Evolutionary conservation across 2,113 vertebrate species (phyloP).

Genomic region (Pangasianodon hypophthalmus): DNA sequence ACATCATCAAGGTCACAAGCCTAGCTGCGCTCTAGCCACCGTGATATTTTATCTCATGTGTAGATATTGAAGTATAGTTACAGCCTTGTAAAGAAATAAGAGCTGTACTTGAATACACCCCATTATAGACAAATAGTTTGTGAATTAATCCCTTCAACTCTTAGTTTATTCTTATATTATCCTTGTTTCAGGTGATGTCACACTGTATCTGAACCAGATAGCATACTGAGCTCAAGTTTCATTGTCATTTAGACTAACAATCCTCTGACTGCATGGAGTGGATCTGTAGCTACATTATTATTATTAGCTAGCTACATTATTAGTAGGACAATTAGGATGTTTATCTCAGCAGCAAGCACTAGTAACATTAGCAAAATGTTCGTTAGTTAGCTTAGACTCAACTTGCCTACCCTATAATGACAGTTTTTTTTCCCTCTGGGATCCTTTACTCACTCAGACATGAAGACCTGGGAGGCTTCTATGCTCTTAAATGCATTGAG

Average conservation of each 20-base stretch:
- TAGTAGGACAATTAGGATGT: not conserved
- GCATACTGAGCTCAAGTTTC: not conserved
- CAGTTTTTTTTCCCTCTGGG: not conserved
- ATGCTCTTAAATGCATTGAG: not conserved
- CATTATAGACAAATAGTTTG: not conserved
- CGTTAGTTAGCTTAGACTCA: not conserved
- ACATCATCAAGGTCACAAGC: conserved; percentile 14
- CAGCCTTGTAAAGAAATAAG: not conserved
- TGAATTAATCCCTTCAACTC: not conserved
- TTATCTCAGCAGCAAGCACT: not conserved
- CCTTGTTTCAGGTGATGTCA: not conserved
- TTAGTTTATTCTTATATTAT: not conserved
- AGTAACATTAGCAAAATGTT: not conserved
- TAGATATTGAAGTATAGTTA: not conserved
- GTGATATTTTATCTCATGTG: not conserved
- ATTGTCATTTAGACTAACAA: not conserved
- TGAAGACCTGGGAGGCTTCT: not conserved
- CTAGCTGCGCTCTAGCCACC: not conserved
- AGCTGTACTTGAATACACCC: not conserved
- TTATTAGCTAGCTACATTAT: not conserved
- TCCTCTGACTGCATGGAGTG: not conserved
- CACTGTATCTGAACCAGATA: not conserved
- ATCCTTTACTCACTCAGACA: not conserved
- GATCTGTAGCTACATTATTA: not conserved
- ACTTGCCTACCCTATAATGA: not conserved